Base-by-base conservation (phyloP, 1,140 invertebrate genomes). In the Lanistes nyassanus region DNA sequence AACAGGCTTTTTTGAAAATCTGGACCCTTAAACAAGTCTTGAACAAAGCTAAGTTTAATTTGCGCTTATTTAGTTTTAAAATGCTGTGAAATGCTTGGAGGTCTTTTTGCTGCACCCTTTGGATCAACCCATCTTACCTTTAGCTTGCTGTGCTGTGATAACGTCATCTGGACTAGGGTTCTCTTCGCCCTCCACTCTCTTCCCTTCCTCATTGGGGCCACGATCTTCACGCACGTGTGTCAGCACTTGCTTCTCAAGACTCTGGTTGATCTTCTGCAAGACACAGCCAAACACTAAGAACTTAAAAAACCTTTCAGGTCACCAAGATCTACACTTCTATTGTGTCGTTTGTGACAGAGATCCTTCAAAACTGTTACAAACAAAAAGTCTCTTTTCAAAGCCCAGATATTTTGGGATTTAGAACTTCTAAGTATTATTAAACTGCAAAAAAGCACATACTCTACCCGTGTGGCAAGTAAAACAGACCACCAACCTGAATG, bases 181-280 rank as follows among this genome's bases (percentile, higher is more conserved):
- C 4, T 55, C 60, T 26, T 62, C 26, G 3, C 31, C 42, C 23
- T 60, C 36, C 13, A n/a, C 70, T 21, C 21, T 42, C 23, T 62
- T 26, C 31, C 23, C 68, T 21, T 29, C 51, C 16, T 26, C 29
- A 7, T 19, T 19, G 19, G 42, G 9, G 19, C 9, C 42, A 16
- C 29, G 11, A 23, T 62, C 62, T 77, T 79, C 55, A 51, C 31
- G 19, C 73, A 65, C 34, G 51, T 37, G 39, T 29, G 11, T 26
- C 64, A 74, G 42, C 26, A 74, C 31, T 26, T 76, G 55, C 36
- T 78, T 79, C 47, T 79, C 78, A 51, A 83, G 69, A 55, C 77
- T 78, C 36, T 80, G 68, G 23, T 68, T 79, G 34, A 83, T 83
- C 75, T 78, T 79, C 82, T 83, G 75, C 5, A 74, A 58, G 36